These are phyloP conservation scores for Thalpophila matura DNA, from an alignment of 2,888 invertebrate species.

Conservation along the genomic window DNA sequence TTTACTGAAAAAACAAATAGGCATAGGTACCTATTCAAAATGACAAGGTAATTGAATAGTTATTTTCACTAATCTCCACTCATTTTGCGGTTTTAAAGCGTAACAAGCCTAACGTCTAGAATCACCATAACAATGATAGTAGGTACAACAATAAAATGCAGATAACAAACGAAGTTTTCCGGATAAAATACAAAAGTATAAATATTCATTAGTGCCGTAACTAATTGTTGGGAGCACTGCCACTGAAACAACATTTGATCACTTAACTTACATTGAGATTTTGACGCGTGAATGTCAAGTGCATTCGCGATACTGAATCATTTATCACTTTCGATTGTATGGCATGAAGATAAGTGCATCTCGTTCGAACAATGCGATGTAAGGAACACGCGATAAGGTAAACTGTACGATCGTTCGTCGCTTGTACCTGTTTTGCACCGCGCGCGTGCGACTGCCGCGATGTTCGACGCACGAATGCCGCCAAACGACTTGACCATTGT, in stretches of 20 bases:
- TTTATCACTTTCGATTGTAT: conserved; percentile 69
- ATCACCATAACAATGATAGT: conserved; percentile 87
- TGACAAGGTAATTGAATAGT: conserved; percentile 79
- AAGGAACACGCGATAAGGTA: conserved; percentile 81
- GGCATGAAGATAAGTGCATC: conserved; percentile 78
- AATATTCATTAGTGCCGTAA: conserved; percentile 79
- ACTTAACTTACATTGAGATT: conserved; percentile 68
- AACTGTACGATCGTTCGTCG: conserved; percentile 74
- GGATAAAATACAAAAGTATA: conserved; percentile 76
- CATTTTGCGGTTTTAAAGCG: conserved; percentile 76
- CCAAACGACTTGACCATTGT: conserved; percentile 82
- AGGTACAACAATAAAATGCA: conserved; percentile 82
- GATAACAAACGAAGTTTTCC: conserved; percentile 79
- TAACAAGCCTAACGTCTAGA: conserved; percentile 74
- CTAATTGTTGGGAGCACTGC: conserved; percentile 74
- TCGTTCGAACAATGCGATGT: conserved; percentile 71
- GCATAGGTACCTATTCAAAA: conserved; percentile 69
- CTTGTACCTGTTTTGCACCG: conserved; percentile 72
- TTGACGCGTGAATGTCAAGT: conserved; percentile 79
- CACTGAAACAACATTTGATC: conserved; percentile 73
- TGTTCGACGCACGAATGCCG: conserved; percentile 87
- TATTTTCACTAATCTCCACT: conserved; percentile 81
- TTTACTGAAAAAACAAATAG: conserved; percentile 69
- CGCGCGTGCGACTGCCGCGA: conserved; percentile 84
- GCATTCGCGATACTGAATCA: conserved; percentile 74